phyloP scores from a whole-genome alignment of 2,113 vertebrate genomes.

The Lophius piscatorius region DNA sequence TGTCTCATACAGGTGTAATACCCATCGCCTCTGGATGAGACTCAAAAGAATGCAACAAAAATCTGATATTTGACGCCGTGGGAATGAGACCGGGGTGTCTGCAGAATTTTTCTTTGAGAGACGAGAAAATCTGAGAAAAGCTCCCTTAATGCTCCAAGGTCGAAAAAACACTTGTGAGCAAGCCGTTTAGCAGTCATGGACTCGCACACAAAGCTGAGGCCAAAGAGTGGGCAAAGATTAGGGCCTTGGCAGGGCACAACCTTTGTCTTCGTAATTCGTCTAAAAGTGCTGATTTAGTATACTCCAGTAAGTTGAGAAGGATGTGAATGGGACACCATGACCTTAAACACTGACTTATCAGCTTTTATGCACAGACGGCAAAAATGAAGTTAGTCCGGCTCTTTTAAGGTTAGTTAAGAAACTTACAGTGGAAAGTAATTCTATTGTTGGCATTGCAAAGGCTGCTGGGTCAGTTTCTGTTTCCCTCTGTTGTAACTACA shows the following conservation, averaged over 20 bases:
- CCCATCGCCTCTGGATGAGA: no score
- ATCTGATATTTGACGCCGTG: no score
- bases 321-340: constrained; percentile 19
- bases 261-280: constrained; percentile 45
- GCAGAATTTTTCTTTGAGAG: constrained; percentile 5
- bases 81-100: background rate
- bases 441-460: no score
- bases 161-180: constrained; percentile 11
- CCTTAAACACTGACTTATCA: constrained; percentile 1
- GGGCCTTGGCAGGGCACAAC: constrained; percentile 37
- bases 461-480: no score
- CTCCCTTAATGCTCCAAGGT: constrained; percentile 2
- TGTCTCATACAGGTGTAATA: no score
- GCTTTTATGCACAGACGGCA: background rate
- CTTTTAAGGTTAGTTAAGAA: background rate
- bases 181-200: constrained; percentile 45
- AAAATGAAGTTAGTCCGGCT: background rate
- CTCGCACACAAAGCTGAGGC: constrained; percentile 28
- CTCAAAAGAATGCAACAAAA: no score
- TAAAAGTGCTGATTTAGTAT: constrained; percentile 33
- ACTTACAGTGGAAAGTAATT: no score
- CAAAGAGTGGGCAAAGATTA: constrained; percentile 38
- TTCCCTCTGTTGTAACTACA: no score
- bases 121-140: constrained; percentile 23
- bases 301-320: constrained; percentile 15